Evolutionary conservation across 2,113 vertebrate genomes (phyloP).

Genomic region (Passer montanus): DNA sequence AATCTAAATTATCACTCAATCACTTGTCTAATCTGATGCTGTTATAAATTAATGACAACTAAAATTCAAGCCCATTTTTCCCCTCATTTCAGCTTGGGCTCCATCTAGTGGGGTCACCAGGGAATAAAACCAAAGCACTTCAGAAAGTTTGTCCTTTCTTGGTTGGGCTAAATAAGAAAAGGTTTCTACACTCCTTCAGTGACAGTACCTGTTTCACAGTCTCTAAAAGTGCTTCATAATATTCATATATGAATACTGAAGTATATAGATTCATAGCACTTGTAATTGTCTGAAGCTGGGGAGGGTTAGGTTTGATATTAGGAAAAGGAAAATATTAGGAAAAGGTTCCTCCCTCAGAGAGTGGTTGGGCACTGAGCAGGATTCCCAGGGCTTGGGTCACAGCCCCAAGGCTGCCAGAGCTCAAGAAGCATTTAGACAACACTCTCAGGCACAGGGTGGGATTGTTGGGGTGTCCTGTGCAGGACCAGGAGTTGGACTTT

Average conservation of each 20-base stretch:
- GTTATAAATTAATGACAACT: neutral
- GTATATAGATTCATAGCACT: neutral
- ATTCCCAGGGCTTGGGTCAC: neutral
- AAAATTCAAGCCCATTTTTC: neutral
- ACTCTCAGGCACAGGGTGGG: neutral
- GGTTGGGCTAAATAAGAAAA: neutral
- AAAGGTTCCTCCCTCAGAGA: neutral
- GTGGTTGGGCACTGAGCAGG: neutral
- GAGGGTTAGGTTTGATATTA: neutral
- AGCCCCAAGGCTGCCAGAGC: neutral
- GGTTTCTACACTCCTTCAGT: neutral
- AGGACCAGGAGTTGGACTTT: neutral
- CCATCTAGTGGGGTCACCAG: slow-evolving; percentile 46
- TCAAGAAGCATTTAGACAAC: rapidly evolving
- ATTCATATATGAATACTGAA: neutral
- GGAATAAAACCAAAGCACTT: neutral
- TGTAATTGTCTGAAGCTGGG: neutral
- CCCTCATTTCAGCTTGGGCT: neutral
- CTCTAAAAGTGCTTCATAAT: neutral
- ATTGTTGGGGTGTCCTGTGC: neutral
- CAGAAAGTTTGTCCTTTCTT: neutral
- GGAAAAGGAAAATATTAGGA: neutral
- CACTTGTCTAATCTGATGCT: neutral
- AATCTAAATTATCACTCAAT: neutral
- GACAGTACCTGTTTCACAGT: neutral